phyloP scores from a whole-genome alignment of 1,140 invertebrate genomes.

The Eumeta japonica region DNA sequence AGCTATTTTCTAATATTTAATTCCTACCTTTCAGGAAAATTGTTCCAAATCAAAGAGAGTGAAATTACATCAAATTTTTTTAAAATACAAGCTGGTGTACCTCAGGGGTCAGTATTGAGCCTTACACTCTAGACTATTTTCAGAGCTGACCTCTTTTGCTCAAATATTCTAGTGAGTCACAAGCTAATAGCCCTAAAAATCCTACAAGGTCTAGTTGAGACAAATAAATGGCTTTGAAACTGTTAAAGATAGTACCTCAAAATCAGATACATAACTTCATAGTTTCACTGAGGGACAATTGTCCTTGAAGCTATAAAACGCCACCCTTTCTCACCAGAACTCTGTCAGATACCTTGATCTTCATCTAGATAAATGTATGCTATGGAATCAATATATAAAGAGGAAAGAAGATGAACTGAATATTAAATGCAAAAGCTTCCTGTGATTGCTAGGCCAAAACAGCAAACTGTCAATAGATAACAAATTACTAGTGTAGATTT shows the following conservation, averaged over 20 bases:
- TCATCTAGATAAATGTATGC: constrained; percentile 18
- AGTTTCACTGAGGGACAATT: constrained; percentile 2
- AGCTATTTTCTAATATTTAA: constrained; percentile 1
- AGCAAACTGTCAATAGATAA: constrained; percentile 17
- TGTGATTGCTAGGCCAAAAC: constrained; percentile 19
- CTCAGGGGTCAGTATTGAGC: constrained; percentile 3
- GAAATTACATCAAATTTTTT: constrained; percentile 1
- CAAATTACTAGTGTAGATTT: constrained; percentile 25
- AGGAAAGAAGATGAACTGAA: constrained; percentile 9
- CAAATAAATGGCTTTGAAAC: background rate
- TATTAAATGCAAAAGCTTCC: constrained; percentile 6
- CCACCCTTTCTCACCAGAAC: background rate
- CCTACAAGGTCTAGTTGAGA: too few relatives aligned
- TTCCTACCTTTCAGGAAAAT: constrained; percentile 2
- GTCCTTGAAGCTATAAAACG: constrained; percentile 1
- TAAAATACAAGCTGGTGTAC: constrained; percentile 3
- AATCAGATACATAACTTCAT: constrained; percentile 2
- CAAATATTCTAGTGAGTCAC: background rate
- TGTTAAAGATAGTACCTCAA: constrained; percentile 4
- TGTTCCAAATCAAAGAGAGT: constrained; percentile 6
- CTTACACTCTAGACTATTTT: constrained; percentile 3
- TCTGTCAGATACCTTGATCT: constrained; percentile 19
- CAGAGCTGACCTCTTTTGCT: constrained; percentile 1
- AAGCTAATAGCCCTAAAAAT: too few relatives aligned
- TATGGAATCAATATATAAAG: constrained; percentile 16